phyloP scores from a whole-genome alignment of 23 tunicate species.

The Corella eumyota region DNA sequence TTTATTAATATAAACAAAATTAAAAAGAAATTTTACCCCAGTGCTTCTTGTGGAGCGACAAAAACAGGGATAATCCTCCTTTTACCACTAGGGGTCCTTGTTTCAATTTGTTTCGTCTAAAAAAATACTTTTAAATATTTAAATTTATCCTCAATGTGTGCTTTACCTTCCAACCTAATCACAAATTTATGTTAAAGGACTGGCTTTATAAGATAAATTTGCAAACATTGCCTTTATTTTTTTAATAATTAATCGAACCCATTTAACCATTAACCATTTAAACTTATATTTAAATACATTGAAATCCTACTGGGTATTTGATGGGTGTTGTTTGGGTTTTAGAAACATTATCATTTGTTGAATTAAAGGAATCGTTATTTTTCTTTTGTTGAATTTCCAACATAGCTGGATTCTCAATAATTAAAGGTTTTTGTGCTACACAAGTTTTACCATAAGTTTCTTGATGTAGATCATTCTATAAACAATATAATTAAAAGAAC shows the following conservation, averaged over 20 bases:
- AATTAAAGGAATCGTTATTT: constrained; percentile 1
- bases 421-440: constrained; percentile 51
- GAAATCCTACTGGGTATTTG: constrained; percentile 85
- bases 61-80: constrained; percentile 81
- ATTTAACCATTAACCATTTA: too few species aligned
- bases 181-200: too few species aligned
- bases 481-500: background rate
- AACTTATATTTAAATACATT: too few species aligned
- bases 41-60: constrained; percentile 86
- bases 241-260: too few species aligned
- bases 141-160: background rate
- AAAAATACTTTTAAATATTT: constrained; percentile 5
- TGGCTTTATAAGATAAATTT: too few species aligned
- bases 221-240: too few species aligned
- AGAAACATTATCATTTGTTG: background rate
- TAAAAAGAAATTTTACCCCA: constrained; percentile 42
- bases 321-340: constrained; percentile 35
- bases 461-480: constrained; percentile 64
- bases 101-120: constrained; percentile 82
- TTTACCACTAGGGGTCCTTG: constrained; percentile 63
- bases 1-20: background rate
- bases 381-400: constrained; percentile 74
- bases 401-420: constrained; percentile 94
- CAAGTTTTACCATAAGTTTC: constrained; percentile 78
- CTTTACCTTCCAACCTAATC: too few species aligned